phyloP scores from a whole-genome alignment of 2,888 invertebrate genomes.

The Cryptophagus acutangulus region DNA sequence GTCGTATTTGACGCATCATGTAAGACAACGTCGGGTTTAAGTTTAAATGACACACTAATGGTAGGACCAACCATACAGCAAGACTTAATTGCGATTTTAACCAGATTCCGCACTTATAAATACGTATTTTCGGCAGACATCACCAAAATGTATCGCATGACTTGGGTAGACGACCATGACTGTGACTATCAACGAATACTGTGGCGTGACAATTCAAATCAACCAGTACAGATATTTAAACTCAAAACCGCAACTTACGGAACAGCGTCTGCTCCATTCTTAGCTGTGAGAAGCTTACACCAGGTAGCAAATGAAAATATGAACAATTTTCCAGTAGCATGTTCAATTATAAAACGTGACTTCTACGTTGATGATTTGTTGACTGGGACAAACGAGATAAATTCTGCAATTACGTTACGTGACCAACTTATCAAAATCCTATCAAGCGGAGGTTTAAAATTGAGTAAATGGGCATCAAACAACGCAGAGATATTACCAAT shows the following conservation, averaged over 20 bases:
- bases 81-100: neutral
- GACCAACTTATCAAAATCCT: neutral
- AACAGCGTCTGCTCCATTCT: neutral
- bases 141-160: neutral
- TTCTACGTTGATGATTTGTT: constrained; percentile 2
- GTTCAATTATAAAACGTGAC: neutral
- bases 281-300: neutral
- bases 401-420: neutral
- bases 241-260: neutral
- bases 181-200: neutral
- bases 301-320: neutral
- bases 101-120: neutral
- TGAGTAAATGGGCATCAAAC: constrained; percentile 5
- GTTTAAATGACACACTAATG: constrained; percentile 1
- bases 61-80: neutral
- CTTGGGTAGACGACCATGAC: neutral
- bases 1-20: neutral
- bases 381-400: neutral
- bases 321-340: neutral
- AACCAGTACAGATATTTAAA: neutral
- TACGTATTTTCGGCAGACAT: neutral
- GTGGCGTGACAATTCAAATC: neutral
- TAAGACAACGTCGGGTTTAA: neutral
- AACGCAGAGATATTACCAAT: no score
- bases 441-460: neutral